Base-by-base conservation (phyloP, 2,888 invertebrate species). In the Pandemis corylana region DNA sequence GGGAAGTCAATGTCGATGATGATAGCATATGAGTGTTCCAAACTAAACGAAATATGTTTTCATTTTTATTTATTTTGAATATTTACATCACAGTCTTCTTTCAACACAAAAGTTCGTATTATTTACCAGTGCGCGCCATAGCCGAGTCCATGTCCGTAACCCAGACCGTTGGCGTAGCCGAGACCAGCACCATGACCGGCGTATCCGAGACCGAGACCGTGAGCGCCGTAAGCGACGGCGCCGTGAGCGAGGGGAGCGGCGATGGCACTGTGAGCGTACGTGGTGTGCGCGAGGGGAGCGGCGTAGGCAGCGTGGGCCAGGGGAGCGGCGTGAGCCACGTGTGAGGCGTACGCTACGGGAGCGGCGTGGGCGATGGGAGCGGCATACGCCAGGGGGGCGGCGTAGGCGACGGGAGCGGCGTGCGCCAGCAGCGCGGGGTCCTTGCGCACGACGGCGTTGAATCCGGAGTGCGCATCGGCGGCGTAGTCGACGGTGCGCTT, bases 401-500 rank as follows among this genome's bases (percentile, higher is more conserved):
- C 76, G 41, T 74, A 71, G 36, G 77, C 77, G 36, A 72, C 71
- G 62, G 65, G 71, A 28, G 76, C 77, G 53, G 76, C 64, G 71
- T 71, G 53, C 63, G 68, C 59, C 77, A 72, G 41, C 12, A 64
- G 28, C 15, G 77, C 77, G 20, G 79, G 77, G 44, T 78, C 77
- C 44, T 80, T 80, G 67, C 78, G 79, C 53, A 82, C 79, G 36
- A 78, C 72, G 28, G 80, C 80, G 70, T 80, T 78, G 71, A 80
- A 80, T 41, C 78, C 79, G 36, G 76, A 68, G 74, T 78, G 80
- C 4, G 81, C 78, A 56, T 82, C 81, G 44, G 79, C 79, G 15
- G 78, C 76, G 71, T 95, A 95, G 78, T 95, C 95, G 4, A 95
- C 95, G 7, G 90, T 94, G 75, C 95, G 91, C 49, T 76, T 76